Evolutionary conservation across 1,140 invertebrate genomes (phyloP), one percentile per base, ranked within the genome.

Genomic region (Eufriesea mexicana): DNA sequence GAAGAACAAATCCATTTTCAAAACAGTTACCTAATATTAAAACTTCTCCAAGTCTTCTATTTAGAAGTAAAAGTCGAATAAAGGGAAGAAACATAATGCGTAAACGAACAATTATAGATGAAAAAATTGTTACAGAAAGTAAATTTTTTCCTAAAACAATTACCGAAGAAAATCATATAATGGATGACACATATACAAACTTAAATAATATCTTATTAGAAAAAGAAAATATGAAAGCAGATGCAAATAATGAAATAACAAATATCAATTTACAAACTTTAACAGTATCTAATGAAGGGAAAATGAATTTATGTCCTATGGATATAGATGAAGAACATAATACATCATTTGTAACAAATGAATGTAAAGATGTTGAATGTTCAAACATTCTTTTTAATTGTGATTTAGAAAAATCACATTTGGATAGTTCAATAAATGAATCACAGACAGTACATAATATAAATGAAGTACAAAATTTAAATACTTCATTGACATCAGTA

Each of bases 1-100:
- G 67, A 54, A 78, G 62, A 78, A 25, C n/a, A 70, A 91, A 91
- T 90, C 86, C 86, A 62, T 92, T 92, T 81, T 72, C 78, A 23
- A 87, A 82, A 73, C 66, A 75, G 35, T n/a, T 49, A 25, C 75
- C 76, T 2, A n/a, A 45, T 54, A 72, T 49, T 45, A 62, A 85
- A 70, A 83, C 78, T 42, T 89, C 89, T 61, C 85, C 91, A 10
- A 83, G 84, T 70, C 66, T 91, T 66, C 57, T 91, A 42, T 82
- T 23, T 28, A 68, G 75, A 23, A 68, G 66, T 14, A 85, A 70
- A 68, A 84, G 70, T 74, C 83, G 67, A 64, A 74, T 83, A 66
- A 89, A 70, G 23, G 55, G 78, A 20, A 83, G 80, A 54, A 83
- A 84, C 59, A 71, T 85, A 47, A 86, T 82, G 57, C 87, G 75